phyloP scores from a whole-genome alignment of 2,888 invertebrate species.

The Trissonchulus sp. region DNA sequence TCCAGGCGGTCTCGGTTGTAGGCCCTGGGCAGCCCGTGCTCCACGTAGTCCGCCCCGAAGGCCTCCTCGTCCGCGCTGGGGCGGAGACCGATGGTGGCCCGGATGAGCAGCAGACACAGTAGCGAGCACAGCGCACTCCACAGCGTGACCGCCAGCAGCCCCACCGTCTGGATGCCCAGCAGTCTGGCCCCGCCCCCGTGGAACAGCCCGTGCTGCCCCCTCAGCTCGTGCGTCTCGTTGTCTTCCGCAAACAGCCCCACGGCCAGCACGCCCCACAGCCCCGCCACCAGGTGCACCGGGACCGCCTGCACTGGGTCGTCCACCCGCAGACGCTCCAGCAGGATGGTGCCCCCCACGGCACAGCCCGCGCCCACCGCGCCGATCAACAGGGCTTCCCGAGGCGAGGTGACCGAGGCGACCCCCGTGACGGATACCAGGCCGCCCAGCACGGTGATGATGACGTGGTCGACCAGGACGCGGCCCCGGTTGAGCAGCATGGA shows the following conservation, averaged over 20 bases:
- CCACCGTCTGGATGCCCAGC: conserved; percentile 1
- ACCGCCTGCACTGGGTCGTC: conserved; percentile 89
- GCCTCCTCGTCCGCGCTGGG: not conserved
- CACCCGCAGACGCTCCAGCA: conserved; percentile 70
- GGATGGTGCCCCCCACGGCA: conserved; percentile 26
- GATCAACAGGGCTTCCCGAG: conserved; percentile 49
- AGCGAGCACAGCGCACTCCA: not conserved
- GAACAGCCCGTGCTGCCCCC: not conserved
- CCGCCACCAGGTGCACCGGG: conserved; percentile 64
- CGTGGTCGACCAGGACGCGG: conserved; percentile 45
- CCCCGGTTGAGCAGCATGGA: conserved; percentile 39
- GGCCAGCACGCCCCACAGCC: conserved; percentile 7
- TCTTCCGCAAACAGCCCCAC: conserved; percentile 20
- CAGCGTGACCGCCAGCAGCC: not conserved
- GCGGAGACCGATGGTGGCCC: not conserved
- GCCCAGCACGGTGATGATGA: conserved; percentile 51
- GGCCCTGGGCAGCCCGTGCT: no score
- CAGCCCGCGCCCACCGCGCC: conserved; percentile 44
- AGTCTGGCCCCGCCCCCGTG: not conserved
- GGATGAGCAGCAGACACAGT: not conserved
- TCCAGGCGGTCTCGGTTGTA: no score
- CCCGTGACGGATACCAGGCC: conserved; percentile 52
- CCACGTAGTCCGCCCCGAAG: not conserved
- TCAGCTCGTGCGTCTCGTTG: not conserved
- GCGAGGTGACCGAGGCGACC: conserved; percentile 46